Conservation (phyloP, 2,888 invertebrate genomes). For the Rutpela maculata region DNA sequence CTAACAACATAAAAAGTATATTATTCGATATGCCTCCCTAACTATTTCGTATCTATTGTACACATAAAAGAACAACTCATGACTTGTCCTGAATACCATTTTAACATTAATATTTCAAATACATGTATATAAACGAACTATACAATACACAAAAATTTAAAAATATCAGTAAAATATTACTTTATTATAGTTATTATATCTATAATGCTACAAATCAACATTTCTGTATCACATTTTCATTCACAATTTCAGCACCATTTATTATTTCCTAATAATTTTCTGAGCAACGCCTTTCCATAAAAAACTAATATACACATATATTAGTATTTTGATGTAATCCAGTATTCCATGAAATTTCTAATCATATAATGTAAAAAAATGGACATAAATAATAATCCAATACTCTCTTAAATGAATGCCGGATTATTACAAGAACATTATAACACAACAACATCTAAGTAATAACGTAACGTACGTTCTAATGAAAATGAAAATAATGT, state of each 20-base stretch:
- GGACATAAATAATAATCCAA: too few relatives aligned
- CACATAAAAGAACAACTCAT: neutral
- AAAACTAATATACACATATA: slow-evolving; percentile 33
- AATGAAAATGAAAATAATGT: too few relatives aligned
- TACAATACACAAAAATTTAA: slow-evolving; percentile 67
- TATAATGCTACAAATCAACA: slow-evolving; percentile 61
- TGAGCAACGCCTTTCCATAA: slow-evolving; percentile 60
- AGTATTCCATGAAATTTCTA: too few relatives aligned
- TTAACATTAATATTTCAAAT: slow-evolving; percentile 46
- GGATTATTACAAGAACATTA: too few relatives aligned
- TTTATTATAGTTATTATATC: slow-evolving; percentile 54
- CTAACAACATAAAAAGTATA: too few relatives aligned
- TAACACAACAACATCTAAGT: too few relatives aligned
- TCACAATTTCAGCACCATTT: slow-evolving; percentile 68
- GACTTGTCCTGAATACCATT: slow-evolving; percentile 4
- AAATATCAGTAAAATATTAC: slow-evolving; percentile 61
- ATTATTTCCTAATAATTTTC: slow-evolving; percentile 58
- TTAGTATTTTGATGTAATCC: slow-evolving; percentile 22
- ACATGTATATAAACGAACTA: slow-evolving; percentile 63
- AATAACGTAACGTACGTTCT: too few relatives aligned
- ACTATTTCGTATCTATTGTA: too few relatives aligned
- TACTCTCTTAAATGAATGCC: too few relatives aligned
- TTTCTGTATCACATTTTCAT: slow-evolving; percentile 70
- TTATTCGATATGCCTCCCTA: too few relatives aligned
- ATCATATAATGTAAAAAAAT: too few relatives aligned